Base-by-base conservation (phyloP, 2,797 vertebrate genomes). In the Echiichthys vipera region DNA sequence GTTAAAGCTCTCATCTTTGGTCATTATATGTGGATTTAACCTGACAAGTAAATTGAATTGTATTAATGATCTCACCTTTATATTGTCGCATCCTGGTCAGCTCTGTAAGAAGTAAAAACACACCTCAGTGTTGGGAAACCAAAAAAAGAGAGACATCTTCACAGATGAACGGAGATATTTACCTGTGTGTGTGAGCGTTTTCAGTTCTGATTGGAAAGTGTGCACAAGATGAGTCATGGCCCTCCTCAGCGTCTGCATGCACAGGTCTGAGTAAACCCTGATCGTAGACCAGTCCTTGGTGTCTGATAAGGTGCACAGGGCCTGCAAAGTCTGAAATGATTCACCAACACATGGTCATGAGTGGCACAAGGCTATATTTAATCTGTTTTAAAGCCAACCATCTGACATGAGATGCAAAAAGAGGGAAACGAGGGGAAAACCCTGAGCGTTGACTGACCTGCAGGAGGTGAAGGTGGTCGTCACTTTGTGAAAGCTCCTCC, bases 61-160 rank as follows among this genome's bases (percentile, higher is more conserved):
- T 3, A 13, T 29, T 7, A 2, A 9, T 15, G 3, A 65, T 34
- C 81, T 81, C 30, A 91, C 88, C 89, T 86, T 87, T 89, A 9
- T 86, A 85, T 27, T 71, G 32, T 64, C n/a, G 80, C 77, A 92
- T 85, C 39, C 24, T 84, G 65, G 54, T 73, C 65, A 92, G 37
- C 29, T 92, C 91, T 92, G 66, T 9, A 24, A 62, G 5, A 25
- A 24, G 7, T 5, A 2, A 37, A 72, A 67, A 59, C 46, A 68
- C 2, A 24, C 7, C 2, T 12, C 5, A 12, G 29, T 71, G 47
- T 45, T 1, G 5, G 4, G 1, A 32, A 53, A 59, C 7, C 20
- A 3, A 25, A 5, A 5, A 30, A 43, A 5, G 1, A 11, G 0
- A 61, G 1, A 4, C 3, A 15, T 25, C 6, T 6, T 1, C 9